Percentiles rank a stretch among this genome's conserved stretches.
Conservation (phyloP, 2,888 invertebrate genomes). For the Pammene fasciana region DNA sequence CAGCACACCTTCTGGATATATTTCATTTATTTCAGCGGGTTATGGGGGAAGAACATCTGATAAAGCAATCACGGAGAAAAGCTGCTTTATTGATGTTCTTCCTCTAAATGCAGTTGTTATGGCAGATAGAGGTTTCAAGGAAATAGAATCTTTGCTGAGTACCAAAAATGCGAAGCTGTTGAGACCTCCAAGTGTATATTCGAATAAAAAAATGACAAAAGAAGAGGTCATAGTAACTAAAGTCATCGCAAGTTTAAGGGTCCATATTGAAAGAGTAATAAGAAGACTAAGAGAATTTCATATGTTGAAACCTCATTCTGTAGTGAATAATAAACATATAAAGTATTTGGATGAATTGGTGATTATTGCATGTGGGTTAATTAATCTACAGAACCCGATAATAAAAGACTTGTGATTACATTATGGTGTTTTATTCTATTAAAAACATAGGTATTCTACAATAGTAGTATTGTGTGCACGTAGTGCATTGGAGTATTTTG, state of each 20-base stretch:
- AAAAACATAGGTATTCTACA: too few relatives aligned
- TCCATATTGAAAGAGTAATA: too few relatives aligned
- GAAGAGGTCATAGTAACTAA: not conserved
- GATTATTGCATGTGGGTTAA: slow-evolving; percentile 43
- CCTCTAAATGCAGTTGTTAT: slow-evolving; percentile 9
- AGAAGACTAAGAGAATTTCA: too few relatives aligned
- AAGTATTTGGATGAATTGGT: slow-evolving; percentile 40
- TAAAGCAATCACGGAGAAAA: not conserved
- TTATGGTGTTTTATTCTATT: too few relatives aligned
- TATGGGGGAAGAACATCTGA: slow-evolving; percentile 27
- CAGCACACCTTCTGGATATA: slow-evolving; percentile 4
- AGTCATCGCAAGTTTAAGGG: slow-evolving; percentile 5
- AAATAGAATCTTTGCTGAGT: slow-evolving; percentile 6
- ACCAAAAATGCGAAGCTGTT: not conserved
- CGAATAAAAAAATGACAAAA: not conserved
- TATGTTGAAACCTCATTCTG: too few relatives aligned
- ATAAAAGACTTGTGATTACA: too few relatives aligned
- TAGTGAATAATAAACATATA: slow-evolving; percentile 29
- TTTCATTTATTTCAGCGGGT: slow-evolving; percentile 2
- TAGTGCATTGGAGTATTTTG: too few relatives aligned
- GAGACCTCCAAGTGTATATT: not conserved
- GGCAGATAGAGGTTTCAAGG: slow-evolving; percentile 11
- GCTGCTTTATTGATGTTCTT: slow-evolving; percentile 13
- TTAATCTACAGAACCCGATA: slow-evolving; percentile 44
- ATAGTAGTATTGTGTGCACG: too few relatives aligned